Percentiles rank a stretch among this genome's conserved stretches.
phyloP scores from a whole-genome alignment of 2,113 vertebrate species.

The Chaetodon trifascialis region DNA sequence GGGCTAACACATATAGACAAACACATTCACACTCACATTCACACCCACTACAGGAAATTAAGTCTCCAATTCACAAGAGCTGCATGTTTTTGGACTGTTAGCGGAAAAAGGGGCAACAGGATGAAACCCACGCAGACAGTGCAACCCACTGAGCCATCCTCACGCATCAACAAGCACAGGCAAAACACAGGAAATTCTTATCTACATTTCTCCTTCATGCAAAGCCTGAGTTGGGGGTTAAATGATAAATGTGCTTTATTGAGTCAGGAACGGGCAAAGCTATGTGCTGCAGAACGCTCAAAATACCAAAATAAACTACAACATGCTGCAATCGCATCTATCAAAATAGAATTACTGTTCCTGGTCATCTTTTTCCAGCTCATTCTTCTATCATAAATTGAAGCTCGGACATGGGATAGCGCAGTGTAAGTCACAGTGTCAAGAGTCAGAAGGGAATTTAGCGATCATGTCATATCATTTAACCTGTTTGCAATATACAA shows the following conservation, averaged over 20 bases:
- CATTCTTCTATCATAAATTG: neutral
- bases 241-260: slow-evolving; percentile 9
- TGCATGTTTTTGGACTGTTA: slow-evolving; percentile 11
- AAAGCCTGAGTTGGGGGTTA: neutral
- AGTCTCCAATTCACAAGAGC: slow-evolving; percentile 28
- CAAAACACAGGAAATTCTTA: neutral
- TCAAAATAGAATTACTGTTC: neutral
- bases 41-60: slow-evolving; percentile 22
- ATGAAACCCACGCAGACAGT: neutral
- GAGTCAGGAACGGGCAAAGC: neutral
- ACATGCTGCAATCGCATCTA: neutral
- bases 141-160: slow-evolving; percentile 1
- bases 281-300: neutral
- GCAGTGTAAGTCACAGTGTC: neutral
- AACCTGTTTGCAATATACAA: slow-evolving; percentile 21
- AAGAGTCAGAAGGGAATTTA: slow-evolving; percentile 14
- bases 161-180: neutral
- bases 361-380: neutral
- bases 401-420: neutral
- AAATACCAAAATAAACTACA: neutral
- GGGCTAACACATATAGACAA: slow-evolving; percentile 12
- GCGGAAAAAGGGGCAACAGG: slow-evolving; percentile 13
- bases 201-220: neutral
- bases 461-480: slow-evolving; percentile 28
- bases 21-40: slow-evolving; percentile 14